Conservation (phyloP, 2,888 invertebrate species). For the Watsonalla cultraria region DNA sequence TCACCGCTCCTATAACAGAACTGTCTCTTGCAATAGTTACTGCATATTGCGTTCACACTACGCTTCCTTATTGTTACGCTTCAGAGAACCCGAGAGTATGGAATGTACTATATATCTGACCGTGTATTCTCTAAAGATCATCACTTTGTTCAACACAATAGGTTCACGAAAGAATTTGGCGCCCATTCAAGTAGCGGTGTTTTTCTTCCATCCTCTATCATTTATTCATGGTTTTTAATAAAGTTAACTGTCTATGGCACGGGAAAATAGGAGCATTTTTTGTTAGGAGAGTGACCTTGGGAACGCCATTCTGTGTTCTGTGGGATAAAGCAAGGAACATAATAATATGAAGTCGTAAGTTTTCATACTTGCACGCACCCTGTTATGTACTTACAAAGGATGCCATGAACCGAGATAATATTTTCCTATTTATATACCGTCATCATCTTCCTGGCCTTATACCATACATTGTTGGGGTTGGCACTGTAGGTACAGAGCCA, state of each 20-base stretch:
- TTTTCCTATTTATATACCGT: too few species aligned
- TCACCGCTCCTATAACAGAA: neutral
- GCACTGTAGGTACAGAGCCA: too few species aligned
- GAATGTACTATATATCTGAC: neutral
- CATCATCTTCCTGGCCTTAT: too few species aligned
- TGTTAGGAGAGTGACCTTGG: too few species aligned
- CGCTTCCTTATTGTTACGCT: neutral
- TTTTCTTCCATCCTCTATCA: neutral
- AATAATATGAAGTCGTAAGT: too few species aligned
- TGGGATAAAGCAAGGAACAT: too few species aligned
- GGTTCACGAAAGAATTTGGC: neutral
- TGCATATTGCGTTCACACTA: slow-evolving; percentile 27
- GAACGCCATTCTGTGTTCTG: too few species aligned
- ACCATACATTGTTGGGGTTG: too few species aligned
- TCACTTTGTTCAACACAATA: neutral
- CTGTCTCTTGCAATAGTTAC: slow-evolving; percentile 21
- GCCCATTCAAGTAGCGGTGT: neutral
- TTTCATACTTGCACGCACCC: too few species aligned
- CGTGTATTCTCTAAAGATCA: neutral
- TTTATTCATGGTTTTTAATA: neutral
- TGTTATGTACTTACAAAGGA: too few species aligned
- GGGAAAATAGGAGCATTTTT: neutral
- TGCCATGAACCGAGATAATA: too few species aligned
- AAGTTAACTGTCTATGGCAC: neutral
- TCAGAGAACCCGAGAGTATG: neutral